phyloP scores from a whole-genome alignment of 1,140 invertebrate genomes.

The Lordiphosa collinella region DNA sequence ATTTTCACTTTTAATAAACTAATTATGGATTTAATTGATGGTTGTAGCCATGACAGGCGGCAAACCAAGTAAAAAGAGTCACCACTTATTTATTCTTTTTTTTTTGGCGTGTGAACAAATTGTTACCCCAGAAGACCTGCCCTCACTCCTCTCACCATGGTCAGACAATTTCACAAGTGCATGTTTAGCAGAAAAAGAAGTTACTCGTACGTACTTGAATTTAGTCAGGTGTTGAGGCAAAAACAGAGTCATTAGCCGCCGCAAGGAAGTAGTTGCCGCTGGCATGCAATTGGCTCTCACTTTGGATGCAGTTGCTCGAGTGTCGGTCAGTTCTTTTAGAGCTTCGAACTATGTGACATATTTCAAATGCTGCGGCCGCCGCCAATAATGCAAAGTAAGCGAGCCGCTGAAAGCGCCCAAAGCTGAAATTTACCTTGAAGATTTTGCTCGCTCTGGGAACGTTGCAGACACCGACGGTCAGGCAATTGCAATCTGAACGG shows the following conservation, averaged over 20 bases:
- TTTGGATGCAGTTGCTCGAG: slow-evolving; percentile 11
- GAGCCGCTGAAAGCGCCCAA: slow-evolving; percentile 23
- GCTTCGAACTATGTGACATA: slow-evolving; percentile 70
- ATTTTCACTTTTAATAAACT: slow-evolving; percentile 57
- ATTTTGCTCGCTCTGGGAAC: slow-evolving; percentile 44
- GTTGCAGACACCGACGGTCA: slow-evolving; percentile 46
- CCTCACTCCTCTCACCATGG: background rate
- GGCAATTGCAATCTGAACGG: slow-evolving; percentile 8
- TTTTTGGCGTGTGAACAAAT: slow-evolving; percentile 74
- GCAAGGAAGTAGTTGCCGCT: slow-evolving; percentile 28
- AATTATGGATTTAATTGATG: slow-evolving; percentile 71
- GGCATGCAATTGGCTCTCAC: slow-evolving; percentile 54
- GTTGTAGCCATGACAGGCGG: slow-evolving; percentile 21
- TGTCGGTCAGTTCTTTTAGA: slow-evolving; percentile 43
- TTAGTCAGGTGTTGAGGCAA: slow-evolving; percentile 51
- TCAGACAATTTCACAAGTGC: background rate
- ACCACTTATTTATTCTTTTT: slow-evolving; percentile 13
- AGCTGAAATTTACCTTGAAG: slow-evolving; percentile 50
- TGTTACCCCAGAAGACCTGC: slow-evolving; percentile 19
- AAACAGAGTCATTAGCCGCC: slow-evolving; percentile 65
- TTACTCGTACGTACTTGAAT: slow-evolving; percentile 16
- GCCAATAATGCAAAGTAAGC: slow-evolving; percentile 18
- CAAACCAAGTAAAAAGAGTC: slow-evolving; percentile 12
- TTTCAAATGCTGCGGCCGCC: slow-evolving; percentile 60
- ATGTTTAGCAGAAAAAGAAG: slow-evolving; percentile 21